Evolutionary conservation across 2,888 invertebrate genomes (phyloP).

Genomic region (Nezara viridula): DNA sequence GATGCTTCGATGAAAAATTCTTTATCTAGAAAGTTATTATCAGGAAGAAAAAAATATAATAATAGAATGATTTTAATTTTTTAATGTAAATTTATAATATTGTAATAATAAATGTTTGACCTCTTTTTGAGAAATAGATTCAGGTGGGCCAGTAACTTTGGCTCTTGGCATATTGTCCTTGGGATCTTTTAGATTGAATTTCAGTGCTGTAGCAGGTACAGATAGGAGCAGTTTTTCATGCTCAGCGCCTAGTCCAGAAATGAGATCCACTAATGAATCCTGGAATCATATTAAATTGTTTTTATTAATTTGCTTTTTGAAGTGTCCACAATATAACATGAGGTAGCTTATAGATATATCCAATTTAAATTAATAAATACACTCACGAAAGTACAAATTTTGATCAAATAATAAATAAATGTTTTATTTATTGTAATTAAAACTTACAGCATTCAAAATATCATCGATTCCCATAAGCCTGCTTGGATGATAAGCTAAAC

Average conservation of each 20-base stretch:
- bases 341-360: background rate
- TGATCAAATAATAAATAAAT: background rate
- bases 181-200: conserved; percentile 77
- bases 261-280: conserved; percentile 83
- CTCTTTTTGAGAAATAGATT: conserved; percentile 74
- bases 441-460: conserved; percentile 80
- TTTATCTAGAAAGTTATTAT: background rate
- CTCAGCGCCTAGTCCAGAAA: conserved; percentile 79
- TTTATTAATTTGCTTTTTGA: background rate
- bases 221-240: conserved; percentile 80
- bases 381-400: too few species aligned
- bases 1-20: background rate
- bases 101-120: conserved; percentile 66
- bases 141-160: conserved; percentile 74
- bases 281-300: conserved; percentile 67
- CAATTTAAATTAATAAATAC: background rate
- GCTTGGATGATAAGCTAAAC: conserved; percentile 79
- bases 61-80: background rate
- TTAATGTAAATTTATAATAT: background rate
- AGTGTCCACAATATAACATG: background rate
- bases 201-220: conserved; percentile 78
- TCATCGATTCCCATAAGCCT: conserved; percentile 82
- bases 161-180: conserved; percentile 80
- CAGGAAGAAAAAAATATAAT: background rate
- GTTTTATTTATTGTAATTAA: background rate